Evolutionary conservation across 2,797 vertebrate species (phyloP).

Genomic region (Cryptoprocta ferox): DNA sequence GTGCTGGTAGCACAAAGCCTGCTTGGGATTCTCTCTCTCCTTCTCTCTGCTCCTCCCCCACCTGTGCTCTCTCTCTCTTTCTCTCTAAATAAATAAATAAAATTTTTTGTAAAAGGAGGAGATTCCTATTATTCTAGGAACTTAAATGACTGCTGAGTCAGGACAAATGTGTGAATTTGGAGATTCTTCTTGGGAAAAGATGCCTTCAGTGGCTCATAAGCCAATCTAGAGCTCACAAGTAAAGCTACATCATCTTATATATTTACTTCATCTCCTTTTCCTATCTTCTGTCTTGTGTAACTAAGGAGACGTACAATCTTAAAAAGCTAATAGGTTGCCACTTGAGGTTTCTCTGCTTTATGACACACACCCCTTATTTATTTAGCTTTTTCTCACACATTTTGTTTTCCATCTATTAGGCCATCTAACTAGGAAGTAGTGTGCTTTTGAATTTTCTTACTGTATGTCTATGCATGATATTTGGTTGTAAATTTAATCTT

Average conservation of each 20-base stretch:
- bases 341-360: background rate
- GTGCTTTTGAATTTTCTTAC: background rate
- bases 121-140: background rate
- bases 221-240: background rate
- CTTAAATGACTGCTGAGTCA: background rate
- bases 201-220: background rate
- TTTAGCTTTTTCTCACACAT: background rate
- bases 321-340: background rate
- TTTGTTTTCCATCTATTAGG: background rate
- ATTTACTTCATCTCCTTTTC: background rate
- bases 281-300: background rate
- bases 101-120: background rate
- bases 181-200: background rate
- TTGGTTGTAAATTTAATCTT: slow-evolving; percentile 14
- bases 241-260: background rate
- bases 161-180: background rate
- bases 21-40: no score
- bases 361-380: background rate
- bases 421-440: background rate
- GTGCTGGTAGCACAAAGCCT: no score
- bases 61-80: no score
- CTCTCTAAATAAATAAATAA: no score
- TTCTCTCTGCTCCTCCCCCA: no score
- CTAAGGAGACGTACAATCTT: background rate
- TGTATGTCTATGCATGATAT: background rate